These are phyloP conservation scores for Glaucidium brasilianum DNA, from an alignment of 2,113 vertebrate genomes.

Conservation along the genomic window DNA sequence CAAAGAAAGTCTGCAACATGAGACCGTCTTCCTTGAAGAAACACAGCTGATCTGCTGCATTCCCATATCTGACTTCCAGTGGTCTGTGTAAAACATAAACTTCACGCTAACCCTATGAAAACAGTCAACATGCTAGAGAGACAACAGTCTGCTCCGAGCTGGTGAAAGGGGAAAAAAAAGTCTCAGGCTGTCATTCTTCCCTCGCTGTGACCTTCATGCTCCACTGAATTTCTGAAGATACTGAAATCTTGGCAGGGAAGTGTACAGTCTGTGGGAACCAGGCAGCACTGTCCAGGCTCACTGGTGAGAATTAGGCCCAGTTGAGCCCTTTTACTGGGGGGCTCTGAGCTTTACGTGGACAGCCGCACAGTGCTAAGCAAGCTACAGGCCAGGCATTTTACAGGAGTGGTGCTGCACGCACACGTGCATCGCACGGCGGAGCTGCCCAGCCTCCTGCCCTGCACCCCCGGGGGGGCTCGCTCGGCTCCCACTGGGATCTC, in stretches of 20 bases:
- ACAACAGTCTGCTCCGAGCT: conserved; percentile 34
- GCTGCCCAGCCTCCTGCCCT: background rate
- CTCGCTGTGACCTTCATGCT: conserved; percentile 73
- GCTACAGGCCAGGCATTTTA: background rate
- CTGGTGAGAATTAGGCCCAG: conserved; percentile 47
- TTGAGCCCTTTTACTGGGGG: background rate
- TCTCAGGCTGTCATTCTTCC: conserved; percentile 69
- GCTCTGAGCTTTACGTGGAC: background rate
- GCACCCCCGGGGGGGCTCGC: background rate
- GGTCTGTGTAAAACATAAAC: conserved; percentile 60
- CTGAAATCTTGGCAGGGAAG: conserved; percentile 75
- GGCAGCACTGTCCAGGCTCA: background rate
- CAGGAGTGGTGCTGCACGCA: background rate
- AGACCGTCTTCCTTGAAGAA: conserved; percentile 42
- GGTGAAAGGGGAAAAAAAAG: conserved; percentile 35
- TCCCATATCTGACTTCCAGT: conserved; percentile 41
- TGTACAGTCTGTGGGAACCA: conserved; percentile 72
- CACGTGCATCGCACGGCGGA: accelerated
- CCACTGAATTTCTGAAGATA: conserved; percentile 72
- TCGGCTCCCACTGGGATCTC: background rate
- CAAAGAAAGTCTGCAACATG: conserved; percentile 36
- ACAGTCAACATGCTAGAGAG: conserved; percentile 54
- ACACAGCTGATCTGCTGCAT: conserved; percentile 41
- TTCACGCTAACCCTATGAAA: conserved; percentile 60
- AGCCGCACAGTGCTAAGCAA: background rate